Evolutionary conservation across 2,113 vertebrate species (phyloP), one percentile per base, ranked within the genome.

Genomic region (Aptenodytes patagonicus): DNA sequence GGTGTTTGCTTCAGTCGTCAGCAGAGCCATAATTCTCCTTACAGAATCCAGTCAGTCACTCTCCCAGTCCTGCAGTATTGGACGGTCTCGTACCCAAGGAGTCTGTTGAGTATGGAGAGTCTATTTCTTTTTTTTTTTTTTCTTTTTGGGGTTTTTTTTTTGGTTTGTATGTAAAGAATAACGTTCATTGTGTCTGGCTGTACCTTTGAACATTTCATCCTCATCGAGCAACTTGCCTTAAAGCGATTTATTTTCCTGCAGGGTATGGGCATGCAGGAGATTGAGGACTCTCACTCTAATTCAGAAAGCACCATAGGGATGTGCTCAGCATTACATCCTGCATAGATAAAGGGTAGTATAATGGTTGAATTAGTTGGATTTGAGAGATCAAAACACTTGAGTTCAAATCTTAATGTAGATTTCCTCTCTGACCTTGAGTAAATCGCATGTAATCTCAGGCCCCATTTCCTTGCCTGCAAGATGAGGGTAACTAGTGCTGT

Each of bases 391-490:
- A 71, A 91, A 83, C 34, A 52, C 57, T 52, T 11, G 21, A 70
- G 58, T 80, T 90, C 58, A 87, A 85, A 61, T 17, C 57, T 65
- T 85, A 86, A 80, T 38, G 79, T 78, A 83, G 31, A 76, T 88
- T 88, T 93, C 40, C 44, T 91, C 66, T 77, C 57, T 83, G 66
- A 93, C 75, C 87, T 94, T 95, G 78, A 87, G 66, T 93, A 96
- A 92, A 90, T 80, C 62, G 54, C 32, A 13, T n/a, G 51, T 60
- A 83, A 70, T 70, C 47, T 93, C 86, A 73, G 54, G 68, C 34
- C 25, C 18, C 76, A 60, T 88, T 92, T 94, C 51, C 26, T 62
- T 88, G 60, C 47, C 54, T 90, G 42, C 32, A 92, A 62, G 28
- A 61, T 87, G 40, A 84, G 22, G 25, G 36, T n/a, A n/a, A 54